phyloP scores from a whole-genome alignment of 1,140 invertebrate genomes.

The Aporrectodea caliginosa region DNA sequence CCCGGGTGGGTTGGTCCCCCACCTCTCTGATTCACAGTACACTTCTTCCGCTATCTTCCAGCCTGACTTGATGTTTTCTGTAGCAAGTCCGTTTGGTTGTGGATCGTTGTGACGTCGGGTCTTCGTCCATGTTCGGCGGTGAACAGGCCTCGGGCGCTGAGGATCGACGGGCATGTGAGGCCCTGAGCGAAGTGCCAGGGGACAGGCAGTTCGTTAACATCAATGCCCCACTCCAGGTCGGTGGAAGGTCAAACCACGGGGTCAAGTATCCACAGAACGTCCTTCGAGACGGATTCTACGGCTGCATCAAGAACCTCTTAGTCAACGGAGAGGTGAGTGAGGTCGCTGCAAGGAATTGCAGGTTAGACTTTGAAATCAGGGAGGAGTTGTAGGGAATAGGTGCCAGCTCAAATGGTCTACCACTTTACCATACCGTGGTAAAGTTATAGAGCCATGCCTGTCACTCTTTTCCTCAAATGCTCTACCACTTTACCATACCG shows the following conservation, averaged over 20 bases:
- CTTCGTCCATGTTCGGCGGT: background rate
- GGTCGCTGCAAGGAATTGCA: too few species aligned
- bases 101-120: slow-evolving; percentile 74
- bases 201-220: slow-evolving; percentile 91
- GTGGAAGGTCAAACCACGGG: slow-evolving; percentile 74
- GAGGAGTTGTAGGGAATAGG: background rate
- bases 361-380: background rate
- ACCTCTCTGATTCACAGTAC: too few species aligned
- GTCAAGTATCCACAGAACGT: slow-evolving; percentile 70
- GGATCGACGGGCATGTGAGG: slow-evolving; percentile 83
- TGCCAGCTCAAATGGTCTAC: background rate
- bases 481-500: background rate
- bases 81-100: slow-evolving; percentile 66
- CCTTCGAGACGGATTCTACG: slow-evolving; percentile 74
- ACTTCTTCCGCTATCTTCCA: background rate
- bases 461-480: background rate
- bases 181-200: slow-evolving; percentile 78
- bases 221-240: slow-evolving; percentile 88
- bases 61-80: background rate
- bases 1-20: too few species aligned
- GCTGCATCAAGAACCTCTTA: slow-evolving; percentile 89
- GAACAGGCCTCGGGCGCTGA: slow-evolving; percentile 60
- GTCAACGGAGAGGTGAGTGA: slow-evolving; percentile 92
- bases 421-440: background rate
- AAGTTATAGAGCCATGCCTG: background rate